These are phyloP conservation scores for Drosophila busckii DNA, from an alignment of 1,140 invertebrate genomes.

Conservation along the genomic window DNA sequence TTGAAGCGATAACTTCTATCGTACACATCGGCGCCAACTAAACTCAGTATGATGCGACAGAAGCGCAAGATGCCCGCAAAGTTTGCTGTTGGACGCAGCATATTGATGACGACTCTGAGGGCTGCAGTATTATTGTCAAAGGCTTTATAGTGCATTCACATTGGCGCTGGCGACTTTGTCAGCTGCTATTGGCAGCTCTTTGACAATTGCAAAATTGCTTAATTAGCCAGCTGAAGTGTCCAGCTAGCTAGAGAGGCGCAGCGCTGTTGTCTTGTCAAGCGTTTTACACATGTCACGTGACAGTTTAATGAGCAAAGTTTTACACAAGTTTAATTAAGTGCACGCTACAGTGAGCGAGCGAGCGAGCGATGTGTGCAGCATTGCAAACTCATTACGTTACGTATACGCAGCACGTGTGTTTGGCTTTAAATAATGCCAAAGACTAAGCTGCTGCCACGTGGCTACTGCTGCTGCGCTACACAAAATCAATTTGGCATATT, in stretches of 20 bases:
- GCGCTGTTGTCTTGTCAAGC: background rate
- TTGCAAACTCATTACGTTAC: slow-evolving; percentile 2
- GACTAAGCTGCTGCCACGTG: slow-evolving; percentile 19
- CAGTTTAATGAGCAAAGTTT: slow-evolving; percentile 69
- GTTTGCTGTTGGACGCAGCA: slow-evolving; percentile 2
- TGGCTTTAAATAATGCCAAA: slow-evolving; percentile 19
- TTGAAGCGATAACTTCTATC: slow-evolving; percentile 35
- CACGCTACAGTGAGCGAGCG: slow-evolving; percentile 30
- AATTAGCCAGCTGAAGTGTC: slow-evolving; percentile 46
- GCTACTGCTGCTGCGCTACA: slow-evolving; percentile 8
- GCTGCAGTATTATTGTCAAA: background rate
- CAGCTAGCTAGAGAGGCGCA: background rate
- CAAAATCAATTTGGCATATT: slow-evolving; percentile 29
- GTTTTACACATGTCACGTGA: slow-evolving; percentile 38
- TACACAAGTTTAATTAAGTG: slow-evolving; percentile 58
- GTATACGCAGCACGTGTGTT: background rate
- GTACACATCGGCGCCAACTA: slow-evolving; percentile 26
- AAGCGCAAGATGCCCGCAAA: slow-evolving; percentile 24
- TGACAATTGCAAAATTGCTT: slow-evolving; percentile 37
- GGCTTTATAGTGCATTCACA: slow-evolving; percentile 12
- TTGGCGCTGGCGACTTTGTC: slow-evolving; percentile 9
- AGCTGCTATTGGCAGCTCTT: slow-evolving; percentile 28
- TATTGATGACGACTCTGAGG: background rate
- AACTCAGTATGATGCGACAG: slow-evolving; percentile 4
- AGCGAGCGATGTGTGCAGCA: slow-evolving; percentile 11